phyloP scores from a whole-genome alignment of 2,888 invertebrate species.

The Coecobrya sp. region DNA sequence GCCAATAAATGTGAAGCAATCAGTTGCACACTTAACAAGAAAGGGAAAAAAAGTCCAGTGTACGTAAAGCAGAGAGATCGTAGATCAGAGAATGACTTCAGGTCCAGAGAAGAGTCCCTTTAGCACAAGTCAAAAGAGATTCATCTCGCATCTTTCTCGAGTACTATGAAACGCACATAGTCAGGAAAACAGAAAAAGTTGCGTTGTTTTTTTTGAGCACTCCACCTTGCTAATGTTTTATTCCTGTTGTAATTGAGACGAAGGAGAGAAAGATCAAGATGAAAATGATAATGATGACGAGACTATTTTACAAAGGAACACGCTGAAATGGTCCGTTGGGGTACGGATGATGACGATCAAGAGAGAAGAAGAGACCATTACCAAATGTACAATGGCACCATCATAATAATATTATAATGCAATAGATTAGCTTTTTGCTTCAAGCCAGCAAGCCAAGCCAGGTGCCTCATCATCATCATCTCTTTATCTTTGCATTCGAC shows the following conservation, averaged over 20 bases:
- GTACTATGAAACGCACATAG: not conserved
- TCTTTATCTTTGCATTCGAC: constrained; percentile 21
- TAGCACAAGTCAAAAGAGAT: constrained; percentile 1
- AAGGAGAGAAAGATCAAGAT: constrained; percentile 10
- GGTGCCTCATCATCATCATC: constrained; percentile 51
- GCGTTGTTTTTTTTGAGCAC: not conserved
- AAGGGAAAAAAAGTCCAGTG: not conserved
- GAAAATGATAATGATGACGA: constrained; percentile 41
- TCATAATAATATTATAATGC: constrained; percentile 17
- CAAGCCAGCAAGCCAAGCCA: constrained; percentile 36
- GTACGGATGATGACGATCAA: not conserved
- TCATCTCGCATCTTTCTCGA: too few species aligned
- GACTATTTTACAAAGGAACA: constrained; percentile 26
- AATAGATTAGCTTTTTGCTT: constrained; percentile 32
- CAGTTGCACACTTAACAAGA: constrained; percentile 6
- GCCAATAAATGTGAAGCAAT: constrained; percentile 30
- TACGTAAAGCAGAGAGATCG: too few species aligned
- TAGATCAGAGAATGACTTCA: not conserved
- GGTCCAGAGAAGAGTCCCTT: constrained; percentile 24
- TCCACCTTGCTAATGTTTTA: not conserved
- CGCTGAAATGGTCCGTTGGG: constrained; percentile 12
- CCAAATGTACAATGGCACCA: constrained; percentile 4
- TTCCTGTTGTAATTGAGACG: constrained; percentile 48
- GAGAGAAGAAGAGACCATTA: constrained; percentile 21
- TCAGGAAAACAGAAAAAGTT: too few species aligned